phyloP scores from a whole-genome alignment of 2,113 vertebrate species.

The Tragulus kanchil region DNA sequence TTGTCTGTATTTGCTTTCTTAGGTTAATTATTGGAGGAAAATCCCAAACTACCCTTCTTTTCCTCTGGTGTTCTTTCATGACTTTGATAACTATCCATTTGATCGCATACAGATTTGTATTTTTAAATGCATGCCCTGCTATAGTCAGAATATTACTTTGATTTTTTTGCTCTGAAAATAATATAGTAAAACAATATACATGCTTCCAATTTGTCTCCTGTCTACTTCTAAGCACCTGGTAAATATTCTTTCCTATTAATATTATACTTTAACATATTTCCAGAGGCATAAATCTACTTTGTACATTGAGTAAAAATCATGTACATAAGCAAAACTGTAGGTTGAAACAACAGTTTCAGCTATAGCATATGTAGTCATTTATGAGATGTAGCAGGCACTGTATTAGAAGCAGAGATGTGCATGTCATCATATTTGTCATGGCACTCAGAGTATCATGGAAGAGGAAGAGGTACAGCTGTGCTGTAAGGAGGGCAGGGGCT shows the following conservation, averaged over 20 bases:
- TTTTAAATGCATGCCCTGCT: not conserved
- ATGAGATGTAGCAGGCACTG: not conserved
- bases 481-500: not conserved
- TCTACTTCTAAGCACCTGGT: not conserved
- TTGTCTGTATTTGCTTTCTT: slow-evolving; percentile 8
- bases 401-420: not conserved
- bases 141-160: not conserved
- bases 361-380: not conserved
- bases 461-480: not conserved
- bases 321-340: not conserved
- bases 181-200: not conserved
- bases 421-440: not conserved
- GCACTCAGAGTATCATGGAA: not conserved
- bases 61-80: not conserved
- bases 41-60: not conserved
- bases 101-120: not conserved
- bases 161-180: not conserved
- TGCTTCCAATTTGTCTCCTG: not conserved
- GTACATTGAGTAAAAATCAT: slow-evolving; percentile 27
- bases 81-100: slow-evolving; percentile 20
- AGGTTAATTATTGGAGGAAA: slow-evolving; percentile 40
- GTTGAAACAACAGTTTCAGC: not conserved
- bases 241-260: slow-evolving; percentile 9
- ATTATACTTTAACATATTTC: not conserved
- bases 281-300: not conserved